Evolutionary conservation across 2,797 vertebrate species (phyloP).

Genomic region (Lophotriccus pileatus): DNA sequence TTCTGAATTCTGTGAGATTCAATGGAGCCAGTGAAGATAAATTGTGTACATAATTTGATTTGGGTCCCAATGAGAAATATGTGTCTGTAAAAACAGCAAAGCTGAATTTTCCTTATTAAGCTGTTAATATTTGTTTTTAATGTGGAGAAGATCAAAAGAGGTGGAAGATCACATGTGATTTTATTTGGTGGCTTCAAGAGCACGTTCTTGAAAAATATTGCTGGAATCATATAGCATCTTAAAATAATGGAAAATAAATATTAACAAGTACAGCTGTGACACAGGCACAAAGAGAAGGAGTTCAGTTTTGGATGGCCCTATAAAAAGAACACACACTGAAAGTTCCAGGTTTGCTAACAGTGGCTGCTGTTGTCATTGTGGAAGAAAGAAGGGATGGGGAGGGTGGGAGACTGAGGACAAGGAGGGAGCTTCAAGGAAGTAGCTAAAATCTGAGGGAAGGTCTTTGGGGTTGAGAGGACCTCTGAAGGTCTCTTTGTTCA

Average conservation of each 20-base stretch:
- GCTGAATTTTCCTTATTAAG: not conserved
- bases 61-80: not conserved
- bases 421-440: not conserved
- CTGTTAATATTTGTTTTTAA: not conserved
- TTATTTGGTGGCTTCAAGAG: not conserved
- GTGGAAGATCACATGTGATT: not conserved
- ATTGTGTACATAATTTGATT: not conserved
- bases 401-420: not conserved
- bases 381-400: not conserved
- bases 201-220: not conserved
- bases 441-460: not conserved
- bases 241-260: not conserved
- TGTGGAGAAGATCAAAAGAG: not conserved
- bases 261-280: not conserved
- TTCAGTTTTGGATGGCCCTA: not conserved
- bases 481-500: not conserved
- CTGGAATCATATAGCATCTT: not conserved
- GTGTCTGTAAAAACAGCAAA: not conserved
- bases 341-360: not conserved
- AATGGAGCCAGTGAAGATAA: not conserved
- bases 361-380: not conserved
- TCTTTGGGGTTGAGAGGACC: not conserved
- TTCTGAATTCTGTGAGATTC: not conserved
- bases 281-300: not conserved
- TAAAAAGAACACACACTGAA: not conserved